phyloP scores from a whole-genome alignment of 2,113 vertebrate genomes.

The Promerops cafer region DNA sequence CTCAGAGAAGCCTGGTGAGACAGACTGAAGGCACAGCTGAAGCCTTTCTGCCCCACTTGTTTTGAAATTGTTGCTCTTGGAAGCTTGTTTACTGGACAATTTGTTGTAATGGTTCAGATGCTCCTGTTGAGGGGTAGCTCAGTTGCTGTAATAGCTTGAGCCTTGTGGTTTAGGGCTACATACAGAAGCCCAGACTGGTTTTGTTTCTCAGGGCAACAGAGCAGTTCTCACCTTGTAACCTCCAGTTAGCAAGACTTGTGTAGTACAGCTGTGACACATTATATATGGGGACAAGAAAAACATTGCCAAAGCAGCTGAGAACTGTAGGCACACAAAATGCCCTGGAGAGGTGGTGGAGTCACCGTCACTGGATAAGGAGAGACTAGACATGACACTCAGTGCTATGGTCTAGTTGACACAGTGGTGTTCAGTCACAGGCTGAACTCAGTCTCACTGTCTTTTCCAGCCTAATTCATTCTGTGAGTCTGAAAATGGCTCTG shows the following conservation, averaged over 20 bases:
- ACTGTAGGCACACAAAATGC: background rate
- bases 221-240: background rate
- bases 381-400: background rate
- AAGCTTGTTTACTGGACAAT: background rate
- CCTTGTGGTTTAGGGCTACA: background rate
- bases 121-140: background rate
- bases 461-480: background rate
- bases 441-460: background rate
- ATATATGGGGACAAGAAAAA: background rate
- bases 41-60: background rate
- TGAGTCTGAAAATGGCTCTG: background rate
- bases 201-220: background rate
- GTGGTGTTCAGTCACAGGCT: background rate
- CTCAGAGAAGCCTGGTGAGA: background rate
- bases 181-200: background rate
- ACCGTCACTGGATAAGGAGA: background rate
- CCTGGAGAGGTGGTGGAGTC: background rate
- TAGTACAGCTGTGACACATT: background rate
- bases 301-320: background rate
- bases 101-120: background rate
- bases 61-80: background rate
- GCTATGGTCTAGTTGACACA: background rate
- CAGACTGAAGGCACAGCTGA: background rate
- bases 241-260: background rate
- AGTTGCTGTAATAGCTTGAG: background rate